These are phyloP conservation scores for Calliopum simillimum DNA, from an alignment of 2,888 invertebrate species.

Conservation along the genomic window DNA sequence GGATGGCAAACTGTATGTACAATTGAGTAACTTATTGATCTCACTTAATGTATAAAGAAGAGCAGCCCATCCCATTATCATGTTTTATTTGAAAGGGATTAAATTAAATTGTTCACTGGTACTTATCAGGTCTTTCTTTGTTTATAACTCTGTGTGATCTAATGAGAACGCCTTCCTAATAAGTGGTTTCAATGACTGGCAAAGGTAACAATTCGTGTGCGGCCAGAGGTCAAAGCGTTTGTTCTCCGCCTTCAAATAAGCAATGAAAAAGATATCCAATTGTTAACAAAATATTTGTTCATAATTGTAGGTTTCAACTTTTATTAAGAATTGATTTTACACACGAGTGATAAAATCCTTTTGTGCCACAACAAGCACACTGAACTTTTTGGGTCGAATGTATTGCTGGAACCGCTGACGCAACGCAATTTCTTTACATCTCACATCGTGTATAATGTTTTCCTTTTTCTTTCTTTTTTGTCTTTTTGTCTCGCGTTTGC, in stretches of 20 bases:
- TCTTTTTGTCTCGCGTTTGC: neutral
- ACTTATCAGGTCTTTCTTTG: neutral
- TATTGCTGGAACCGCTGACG: too few relatives aligned
- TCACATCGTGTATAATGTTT: too few relatives aligned
- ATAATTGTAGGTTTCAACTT: conserved; percentile 31
- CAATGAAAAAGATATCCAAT: neutral
- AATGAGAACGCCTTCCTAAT: conserved; percentile 13
- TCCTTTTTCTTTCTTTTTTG: neutral
- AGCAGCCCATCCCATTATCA: conserved; percentile 6
- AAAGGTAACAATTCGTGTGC: conserved; percentile 23
- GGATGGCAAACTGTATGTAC: too few relatives aligned
- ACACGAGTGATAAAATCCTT: too few relatives aligned
- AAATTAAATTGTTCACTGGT: neutral
- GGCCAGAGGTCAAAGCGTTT: conserved; percentile 20
- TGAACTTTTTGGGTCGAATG: too few relatives aligned
- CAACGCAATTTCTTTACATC: too few relatives aligned
- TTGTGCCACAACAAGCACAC: too few relatives aligned
- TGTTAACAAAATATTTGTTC: neutral
- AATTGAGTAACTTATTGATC: too few relatives aligned
- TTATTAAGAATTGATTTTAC: neutral
- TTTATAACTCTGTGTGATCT: conserved; percentile 1
- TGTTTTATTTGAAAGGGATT: neutral
- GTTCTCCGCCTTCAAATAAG: neutral
- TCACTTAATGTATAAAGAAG: neutral
- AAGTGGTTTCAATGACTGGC: conserved; percentile 12